Conservation (phyloP, 2,888 invertebrate genomes). For the Belgica antarctica region DNA sequence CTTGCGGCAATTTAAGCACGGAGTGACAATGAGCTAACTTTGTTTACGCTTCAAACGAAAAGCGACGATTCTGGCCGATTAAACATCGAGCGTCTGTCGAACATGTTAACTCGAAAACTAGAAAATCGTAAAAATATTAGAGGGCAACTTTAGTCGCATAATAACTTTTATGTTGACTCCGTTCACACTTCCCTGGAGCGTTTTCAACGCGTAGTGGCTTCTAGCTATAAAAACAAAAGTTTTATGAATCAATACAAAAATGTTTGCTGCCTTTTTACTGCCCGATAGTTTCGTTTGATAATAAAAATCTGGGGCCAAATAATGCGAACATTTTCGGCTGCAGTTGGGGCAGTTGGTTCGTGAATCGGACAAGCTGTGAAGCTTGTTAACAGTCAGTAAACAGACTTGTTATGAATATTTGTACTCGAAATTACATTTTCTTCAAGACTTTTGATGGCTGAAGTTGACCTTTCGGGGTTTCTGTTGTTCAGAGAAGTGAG, state of each 20-base stretch:
- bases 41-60: constrained; percentile 9
- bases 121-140: neutral
- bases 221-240: neutral
- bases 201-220: neutral
- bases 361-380: too few species aligned
- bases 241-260: neutral
- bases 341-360: too few species aligned
- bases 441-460: too few species aligned
- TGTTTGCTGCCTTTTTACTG: neutral
- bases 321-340: too few species aligned
- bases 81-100: neutral
- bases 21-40: neutral
- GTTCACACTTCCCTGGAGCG: neutral
- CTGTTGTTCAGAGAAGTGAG: too few species aligned
- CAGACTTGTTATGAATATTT: too few species aligned
- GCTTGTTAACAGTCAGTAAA: too few species aligned
- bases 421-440: too few species aligned
- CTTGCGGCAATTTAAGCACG: too few species aligned
- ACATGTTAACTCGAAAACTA: constrained; percentile 15
- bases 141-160: neutral
- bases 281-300: neutral
- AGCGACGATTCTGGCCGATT: constrained; percentile 1
- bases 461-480: too few species aligned
- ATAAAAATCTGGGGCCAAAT: neutral
- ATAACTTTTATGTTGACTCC: constrained; percentile 12